Evolutionary conservation across 2,113 vertebrate species (phyloP).

Genomic region (Holacanthus passer): DNA sequence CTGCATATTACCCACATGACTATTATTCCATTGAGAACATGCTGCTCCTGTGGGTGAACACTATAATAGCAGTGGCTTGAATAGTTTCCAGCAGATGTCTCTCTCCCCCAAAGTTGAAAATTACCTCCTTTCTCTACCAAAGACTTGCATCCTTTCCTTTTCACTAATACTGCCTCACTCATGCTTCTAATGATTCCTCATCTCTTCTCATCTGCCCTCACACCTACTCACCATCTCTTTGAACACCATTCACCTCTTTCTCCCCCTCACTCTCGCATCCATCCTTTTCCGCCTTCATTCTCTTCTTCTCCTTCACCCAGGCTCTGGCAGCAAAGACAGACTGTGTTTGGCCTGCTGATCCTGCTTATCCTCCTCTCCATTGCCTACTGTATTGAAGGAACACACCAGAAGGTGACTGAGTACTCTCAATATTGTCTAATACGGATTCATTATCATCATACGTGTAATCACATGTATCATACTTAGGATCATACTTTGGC

Average conservation of each 20-base stretch:
- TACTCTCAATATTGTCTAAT: background rate
- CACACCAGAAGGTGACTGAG: constrained; percentile 89
- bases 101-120: constrained; percentile 10
- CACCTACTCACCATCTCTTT: background rate
- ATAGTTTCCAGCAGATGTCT: constrained; percentile 31
- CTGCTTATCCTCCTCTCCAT: constrained; percentile 84
- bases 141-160: background rate
- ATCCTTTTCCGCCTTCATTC: background rate
- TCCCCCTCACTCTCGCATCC: background rate
- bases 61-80: constrained; percentile 9
- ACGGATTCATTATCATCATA: background rate
- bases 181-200: background rate
- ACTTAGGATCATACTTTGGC: background rate
- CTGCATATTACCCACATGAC: background rate
- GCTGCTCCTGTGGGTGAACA: background rate
- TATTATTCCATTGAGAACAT: background rate
- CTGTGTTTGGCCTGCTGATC: constrained; percentile 83
- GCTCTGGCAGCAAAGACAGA: constrained; percentile 88
- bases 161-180: constrained; percentile 25
- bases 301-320: constrained; percentile 74
- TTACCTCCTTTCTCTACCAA: background rate
- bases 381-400: constrained; percentile 89
- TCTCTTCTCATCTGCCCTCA: constrained; percentile 23
- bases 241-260: background rate
- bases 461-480: no score